A percentile compares a stretch with the other conserved stretches of the same genome.
These are phyloP conservation scores for Empidonax traillii DNA, from an alignment of 2,113 vertebrate genomes.

Conservation along the genomic window DNA sequence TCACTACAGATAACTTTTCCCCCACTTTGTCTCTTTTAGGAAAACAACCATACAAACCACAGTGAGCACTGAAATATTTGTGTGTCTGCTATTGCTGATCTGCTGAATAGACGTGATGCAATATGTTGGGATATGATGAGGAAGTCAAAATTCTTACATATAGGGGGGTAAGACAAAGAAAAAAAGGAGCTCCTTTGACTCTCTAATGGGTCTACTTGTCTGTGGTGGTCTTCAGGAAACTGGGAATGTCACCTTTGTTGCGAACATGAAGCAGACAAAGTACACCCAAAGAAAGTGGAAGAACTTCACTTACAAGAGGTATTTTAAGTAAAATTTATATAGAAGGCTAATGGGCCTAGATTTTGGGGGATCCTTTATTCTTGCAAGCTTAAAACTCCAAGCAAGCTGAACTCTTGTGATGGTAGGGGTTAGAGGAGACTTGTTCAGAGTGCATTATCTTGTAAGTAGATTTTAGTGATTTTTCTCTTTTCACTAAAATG, in stretches of 20 bases:
- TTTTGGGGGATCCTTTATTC: background rate
- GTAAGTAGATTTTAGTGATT: background rate
- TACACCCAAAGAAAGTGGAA: background rate
- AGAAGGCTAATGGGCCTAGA: background rate
- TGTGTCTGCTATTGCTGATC: background rate
- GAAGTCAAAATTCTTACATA: background rate
- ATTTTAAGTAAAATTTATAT: background rate
- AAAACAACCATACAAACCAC: background rate
- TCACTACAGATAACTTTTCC: background rate
- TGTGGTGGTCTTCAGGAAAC: background rate
- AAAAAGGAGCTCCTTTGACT: background rate
- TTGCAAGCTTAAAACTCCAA: background rate
- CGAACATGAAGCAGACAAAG: fast-evolving
- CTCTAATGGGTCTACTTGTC: background rate
- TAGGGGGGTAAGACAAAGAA: background rate
- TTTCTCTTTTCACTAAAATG: background rate
- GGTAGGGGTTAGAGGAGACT: background rate
- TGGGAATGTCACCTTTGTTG: background rate
- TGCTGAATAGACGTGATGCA: background rate
- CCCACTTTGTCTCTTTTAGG: background rate
- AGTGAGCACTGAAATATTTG: background rate
- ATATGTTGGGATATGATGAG: background rate
- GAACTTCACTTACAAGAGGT: background rate
- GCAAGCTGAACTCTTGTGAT: background rate
- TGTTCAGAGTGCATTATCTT: background rate